Evolutionary conservation across 2,797 vertebrate genomes (phyloP).

Genomic region (Pangasius sanitwongsei): DNA sequence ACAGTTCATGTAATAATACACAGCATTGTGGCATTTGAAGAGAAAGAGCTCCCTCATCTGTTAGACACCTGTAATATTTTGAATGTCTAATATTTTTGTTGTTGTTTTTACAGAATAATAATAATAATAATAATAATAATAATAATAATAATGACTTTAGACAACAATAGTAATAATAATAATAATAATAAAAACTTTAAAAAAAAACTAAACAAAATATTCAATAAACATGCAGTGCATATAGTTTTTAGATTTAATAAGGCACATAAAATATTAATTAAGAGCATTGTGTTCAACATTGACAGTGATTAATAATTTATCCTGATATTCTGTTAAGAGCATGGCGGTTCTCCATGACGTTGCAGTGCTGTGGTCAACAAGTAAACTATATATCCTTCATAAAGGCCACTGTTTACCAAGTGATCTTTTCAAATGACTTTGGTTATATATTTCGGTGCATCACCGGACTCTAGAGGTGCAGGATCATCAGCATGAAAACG

Average conservation of each 20-base stretch:
- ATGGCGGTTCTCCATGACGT: not conserved
- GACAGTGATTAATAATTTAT: not conserved
- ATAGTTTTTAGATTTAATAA: not conserved
- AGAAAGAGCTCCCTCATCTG: constrained; percentile 11
- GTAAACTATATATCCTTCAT: not conserved
- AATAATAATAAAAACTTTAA: not conserved
- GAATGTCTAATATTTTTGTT: not conserved
- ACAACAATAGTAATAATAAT: not conserved
- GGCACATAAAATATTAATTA: not conserved
- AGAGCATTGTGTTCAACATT: not conserved
- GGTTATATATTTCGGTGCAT: not conserved
- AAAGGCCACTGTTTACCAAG: not conserved
- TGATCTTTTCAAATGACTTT: not conserved
- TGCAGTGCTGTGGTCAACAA: not conserved
- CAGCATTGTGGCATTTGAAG: not conserved
- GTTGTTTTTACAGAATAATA: not conserved
- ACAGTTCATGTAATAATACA: not conserved
- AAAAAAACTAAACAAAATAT: not conserved
- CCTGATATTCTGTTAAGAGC: constrained; percentile 6
- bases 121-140: not conserved
- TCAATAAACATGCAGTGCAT: not conserved
- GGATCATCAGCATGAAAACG: constrained; percentile 64
- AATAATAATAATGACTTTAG: not conserved
- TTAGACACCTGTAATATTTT: not conserved
- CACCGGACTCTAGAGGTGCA: not conserved